Base-by-base conservation (phyloP, 2,888 invertebrate species). In the Eupithecia abbreviata region DNA sequence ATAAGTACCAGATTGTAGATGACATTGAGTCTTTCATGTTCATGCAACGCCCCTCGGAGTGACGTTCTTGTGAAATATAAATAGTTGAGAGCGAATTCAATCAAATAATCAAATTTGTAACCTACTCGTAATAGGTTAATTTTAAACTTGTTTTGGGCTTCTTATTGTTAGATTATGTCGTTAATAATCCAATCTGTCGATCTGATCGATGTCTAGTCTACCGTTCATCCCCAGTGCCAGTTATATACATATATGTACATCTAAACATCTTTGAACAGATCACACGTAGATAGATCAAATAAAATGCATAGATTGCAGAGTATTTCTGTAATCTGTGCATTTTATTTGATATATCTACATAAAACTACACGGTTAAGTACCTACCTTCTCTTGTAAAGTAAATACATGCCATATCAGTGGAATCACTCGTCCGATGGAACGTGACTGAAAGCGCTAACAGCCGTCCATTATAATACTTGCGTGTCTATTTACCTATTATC, bases 41-140 rank as follows among this genome's bases (percentile, higher is more conserved):
- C 41, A 43, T n/a, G 18, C 67, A 69, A 72, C 75, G 75, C 75
- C 75, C 75, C 75, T 72, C 68, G 7, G 68, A 30, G 55, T 45
- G 47, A 15, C n/a, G 30, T 62, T 62, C 10, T 12, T 12, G 62
- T 62, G 30, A 30, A 30, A 30, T 62, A 30, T 12, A 62, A 62
- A 30, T 30, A 30, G 10, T 30, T 10, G 12, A 30, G 7, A 58
- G 9, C 1, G 30, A 58, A 58, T 58, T 58, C 0, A 58, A 58
- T 58, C 18, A 9, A 18, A 58, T 58, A 18, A 15, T 15, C 15
- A 2, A 58, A 58, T 58, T n/a, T 58, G 9, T n/a, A 15, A 15
- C 13, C 4, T 49, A 49, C 30, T 30, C 5, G 5, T 15, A 5
- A 4, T 5, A 51, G 30, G 30, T 30, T 30, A 30, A 30, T 30